phyloP scores from a whole-genome alignment of 1,140 invertebrate genomes.

The Calliopsis andreniformis region DNA sequence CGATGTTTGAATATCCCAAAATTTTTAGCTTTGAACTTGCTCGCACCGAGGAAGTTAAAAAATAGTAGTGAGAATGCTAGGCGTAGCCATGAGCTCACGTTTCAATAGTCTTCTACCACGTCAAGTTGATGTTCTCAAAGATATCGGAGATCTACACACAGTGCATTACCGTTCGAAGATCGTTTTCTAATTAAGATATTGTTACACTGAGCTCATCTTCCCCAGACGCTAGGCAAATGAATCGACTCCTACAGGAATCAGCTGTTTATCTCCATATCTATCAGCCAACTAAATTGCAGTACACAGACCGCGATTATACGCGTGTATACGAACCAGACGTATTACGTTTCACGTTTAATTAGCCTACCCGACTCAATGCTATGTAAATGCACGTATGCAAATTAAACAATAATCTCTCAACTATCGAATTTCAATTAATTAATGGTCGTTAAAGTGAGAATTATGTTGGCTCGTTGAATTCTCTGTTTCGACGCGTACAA shows the following conservation, averaged over 20 bases:
- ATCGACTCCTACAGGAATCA: conserved; percentile 46
- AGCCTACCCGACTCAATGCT: conserved; percentile 32
- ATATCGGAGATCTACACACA: too few relatives aligned
- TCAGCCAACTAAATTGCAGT: conserved; percentile 35
- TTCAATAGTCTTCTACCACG: too few relatives aligned
- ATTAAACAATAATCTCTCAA: conserved; percentile 40
- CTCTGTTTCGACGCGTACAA: neutral
- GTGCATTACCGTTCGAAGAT: conserved; percentile 17
- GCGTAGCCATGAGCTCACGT: too few relatives aligned
- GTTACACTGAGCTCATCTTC: neutral
- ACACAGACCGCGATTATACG: conserved; percentile 33
- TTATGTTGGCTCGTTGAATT: conserved; percentile 14
- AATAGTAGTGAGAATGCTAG: too few relatives aligned
- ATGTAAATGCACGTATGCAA: conserved; percentile 45
- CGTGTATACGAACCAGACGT: conserved; percentile 24
- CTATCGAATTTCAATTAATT: conserved; percentile 54
- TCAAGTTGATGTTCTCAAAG: too few relatives aligned
- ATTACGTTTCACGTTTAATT: conserved; percentile 55
- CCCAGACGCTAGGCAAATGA: conserved; percentile 17
- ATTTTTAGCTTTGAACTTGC: too few relatives aligned
- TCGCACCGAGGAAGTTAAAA: too few relatives aligned
- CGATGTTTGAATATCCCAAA: too few relatives aligned
- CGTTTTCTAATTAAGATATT: conserved; percentile 41
- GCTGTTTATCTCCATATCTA: conserved; percentile 40
- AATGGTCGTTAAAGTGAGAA: conserved; percentile 40